phyloP scores from a whole-genome alignment of 2,888 invertebrate genomes.

The Cacoxenus indagator region DNA sequence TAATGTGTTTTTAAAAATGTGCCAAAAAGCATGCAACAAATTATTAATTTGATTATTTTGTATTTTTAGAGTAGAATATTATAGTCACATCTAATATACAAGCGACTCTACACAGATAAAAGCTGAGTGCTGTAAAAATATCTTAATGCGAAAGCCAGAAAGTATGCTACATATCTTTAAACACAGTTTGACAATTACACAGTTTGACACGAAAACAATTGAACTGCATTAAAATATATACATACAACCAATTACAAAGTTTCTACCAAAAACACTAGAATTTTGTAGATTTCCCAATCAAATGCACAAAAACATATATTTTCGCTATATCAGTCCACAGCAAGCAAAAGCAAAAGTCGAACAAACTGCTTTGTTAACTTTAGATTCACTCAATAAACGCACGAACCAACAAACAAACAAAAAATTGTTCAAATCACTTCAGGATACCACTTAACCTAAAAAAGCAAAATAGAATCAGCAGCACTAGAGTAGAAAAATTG shows the following conservation, averaged over 20 bases:
- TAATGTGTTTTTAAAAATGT: no score
- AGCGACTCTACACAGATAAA: no score
- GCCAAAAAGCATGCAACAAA: no score
- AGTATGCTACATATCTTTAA: no score
- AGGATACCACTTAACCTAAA: constrained; percentile 43
- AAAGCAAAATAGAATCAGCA: constrained; percentile 37
- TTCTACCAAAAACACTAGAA: background rate
- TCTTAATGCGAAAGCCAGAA: no score
- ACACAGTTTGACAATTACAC: no score
- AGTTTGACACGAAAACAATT: background rate
- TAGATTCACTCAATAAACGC: background rate
- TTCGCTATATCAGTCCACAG: no score
- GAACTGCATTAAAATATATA: background rate
- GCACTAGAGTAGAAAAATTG: constrained; percentile 8
- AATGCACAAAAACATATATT: background rate
- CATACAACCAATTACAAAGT: background rate
- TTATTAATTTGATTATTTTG: no score
- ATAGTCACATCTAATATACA: no score
- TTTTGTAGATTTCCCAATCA: no score
- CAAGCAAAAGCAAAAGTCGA: constrained; percentile 11
- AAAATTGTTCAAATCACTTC: constrained; percentile 5
- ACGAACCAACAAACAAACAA: background rate
- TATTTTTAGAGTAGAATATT: no score
- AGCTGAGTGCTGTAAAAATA: no score
- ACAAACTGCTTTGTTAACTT: constrained; percentile 6